Evolutionary conservation across 2,888 invertebrate genomes (phyloP), one percentile per base, ranked within the genome.

Genomic region (Idaea straminata): DNA sequence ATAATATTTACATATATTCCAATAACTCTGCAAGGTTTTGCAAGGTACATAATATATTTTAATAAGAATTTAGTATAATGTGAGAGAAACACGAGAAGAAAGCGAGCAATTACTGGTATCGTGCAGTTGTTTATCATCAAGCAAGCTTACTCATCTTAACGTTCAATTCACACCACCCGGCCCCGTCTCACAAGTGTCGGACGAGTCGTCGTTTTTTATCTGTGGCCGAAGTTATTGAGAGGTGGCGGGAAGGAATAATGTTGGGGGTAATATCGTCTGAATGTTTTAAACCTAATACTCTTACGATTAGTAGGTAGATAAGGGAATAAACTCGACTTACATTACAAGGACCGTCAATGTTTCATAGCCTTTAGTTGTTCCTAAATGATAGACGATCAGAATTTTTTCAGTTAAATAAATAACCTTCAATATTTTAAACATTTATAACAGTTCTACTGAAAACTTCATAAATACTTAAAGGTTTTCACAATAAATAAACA

Each of bases 151-250:
- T 91, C 92, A 90, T 87, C 89, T 84, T 85, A 83, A 85, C 85
- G 87, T 81, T 87, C 89, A 92, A 91, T 92, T 91, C 89, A 92
- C 92, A 91, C 91, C 89, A 90, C 89, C 91, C 92, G 91, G 91
- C 89, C 89, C 89, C 91, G 89, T 88, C 90, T 86, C 87, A 84
- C 90, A 86, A 90, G 88, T 90, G 89, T 87, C 86, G 81, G 83
- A 75, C 77, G 76, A 79, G 81, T 82, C 82, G 82, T 79, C 75
- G 90, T 89, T 91, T 90, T 88, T 70, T 65, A 66, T 36, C 10
- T 62, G 62, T 62, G 64, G 67, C 61, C 62, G 7, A 60, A 62
- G 36, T 25, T 38, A 62, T 13, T 47, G 62, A 38, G 66, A 59
- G 35, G 34, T 15, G 62, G 63, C 64, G 64, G 47, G 10, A 5